A percentile compares a stretch with the other conserved stretches of the same genome.
These are phyloP conservation scores for Trematomus loennbergii DNA, from an alignment of 2,113 vertebrate species.

Conservation along the genomic window DNA sequence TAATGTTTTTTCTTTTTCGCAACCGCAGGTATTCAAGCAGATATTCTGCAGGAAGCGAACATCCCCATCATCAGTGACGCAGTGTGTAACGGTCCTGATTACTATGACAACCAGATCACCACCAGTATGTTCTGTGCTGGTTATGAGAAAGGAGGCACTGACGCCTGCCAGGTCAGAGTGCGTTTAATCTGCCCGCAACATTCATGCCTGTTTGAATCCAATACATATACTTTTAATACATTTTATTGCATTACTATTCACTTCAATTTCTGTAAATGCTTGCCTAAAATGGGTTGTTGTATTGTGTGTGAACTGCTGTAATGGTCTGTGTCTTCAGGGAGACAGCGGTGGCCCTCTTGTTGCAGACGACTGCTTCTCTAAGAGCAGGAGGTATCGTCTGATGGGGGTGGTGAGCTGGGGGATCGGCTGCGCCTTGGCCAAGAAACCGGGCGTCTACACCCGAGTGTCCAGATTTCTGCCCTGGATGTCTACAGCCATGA, in stretches of 20 bases:
- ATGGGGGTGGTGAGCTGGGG: constrained; percentile 94
- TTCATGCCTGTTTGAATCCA: neutral
- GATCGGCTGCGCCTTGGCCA: constrained; percentile 90
- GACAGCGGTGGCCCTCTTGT: constrained; percentile 94
- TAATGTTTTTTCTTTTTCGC: neutral
- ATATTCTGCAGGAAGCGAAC: constrained; percentile 88
- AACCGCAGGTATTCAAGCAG: constrained; percentile 85
- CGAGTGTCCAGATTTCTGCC: constrained; percentile 89
- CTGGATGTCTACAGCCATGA: constrained; percentile 92
- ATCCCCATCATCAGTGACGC: constrained; percentile 90
- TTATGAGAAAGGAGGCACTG: constrained; percentile 89
- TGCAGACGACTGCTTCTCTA: constrained; percentile 89
- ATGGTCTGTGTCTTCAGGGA: constrained; percentile 79
- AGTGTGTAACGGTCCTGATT: constrained; percentile 89
- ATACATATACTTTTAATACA: neutral
- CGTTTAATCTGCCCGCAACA: too few relatives aligned
- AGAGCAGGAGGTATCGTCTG: constrained; percentile 87
- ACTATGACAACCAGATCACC: constrained; percentile 92
- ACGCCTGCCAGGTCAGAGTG: constrained; percentile 90
- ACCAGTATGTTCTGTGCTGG: constrained; percentile 95
- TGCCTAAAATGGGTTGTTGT: neutral
- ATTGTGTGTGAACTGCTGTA: neutral
- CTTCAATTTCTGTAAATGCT: neutral
- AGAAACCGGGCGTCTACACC: constrained; percentile 93
- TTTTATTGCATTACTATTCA: neutral